Evolutionary conservation across 2,113 vertebrate species (phyloP).

Genomic region (Macrotis lagotis): DNA sequence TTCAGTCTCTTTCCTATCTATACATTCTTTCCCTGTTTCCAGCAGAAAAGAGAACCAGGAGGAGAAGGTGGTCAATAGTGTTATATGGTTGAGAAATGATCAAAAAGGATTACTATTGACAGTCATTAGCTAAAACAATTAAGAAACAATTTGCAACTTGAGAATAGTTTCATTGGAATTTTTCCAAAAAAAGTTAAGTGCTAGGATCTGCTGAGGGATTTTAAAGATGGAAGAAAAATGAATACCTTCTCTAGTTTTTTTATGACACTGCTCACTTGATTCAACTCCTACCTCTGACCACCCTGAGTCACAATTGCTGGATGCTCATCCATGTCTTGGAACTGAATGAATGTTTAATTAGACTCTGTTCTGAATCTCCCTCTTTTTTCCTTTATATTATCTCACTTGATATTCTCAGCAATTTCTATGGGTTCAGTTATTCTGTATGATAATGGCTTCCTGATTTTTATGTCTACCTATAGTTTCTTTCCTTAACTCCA

Average conservation of each 20-base stretch:
- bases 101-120: not conserved
- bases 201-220: not conserved
- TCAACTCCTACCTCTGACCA: not conserved
- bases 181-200: not conserved
- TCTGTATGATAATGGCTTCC: not conserved
- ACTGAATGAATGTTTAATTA: not conserved
- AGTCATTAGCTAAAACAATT: not conserved
- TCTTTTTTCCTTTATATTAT: not conserved
- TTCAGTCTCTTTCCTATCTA: not conserved
- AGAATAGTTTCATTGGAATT: not conserved
- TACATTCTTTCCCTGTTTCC: not conserved
- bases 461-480: not conserved
- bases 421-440: not conserved
- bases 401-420: not conserved
- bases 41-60: not conserved
- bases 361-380: not conserved
- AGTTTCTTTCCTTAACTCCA: not conserved
- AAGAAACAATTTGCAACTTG: not conserved
- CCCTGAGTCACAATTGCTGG: not conserved
- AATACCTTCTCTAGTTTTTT: not conserved
- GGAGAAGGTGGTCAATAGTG: not conserved
- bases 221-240: not conserved
- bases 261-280: not conserved
- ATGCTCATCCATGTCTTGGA: not conserved
- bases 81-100: not conserved